Evolutionary conservation across 2,888 invertebrate genomes (phyloP).

Genomic region (Palloptera scutellata): DNA sequence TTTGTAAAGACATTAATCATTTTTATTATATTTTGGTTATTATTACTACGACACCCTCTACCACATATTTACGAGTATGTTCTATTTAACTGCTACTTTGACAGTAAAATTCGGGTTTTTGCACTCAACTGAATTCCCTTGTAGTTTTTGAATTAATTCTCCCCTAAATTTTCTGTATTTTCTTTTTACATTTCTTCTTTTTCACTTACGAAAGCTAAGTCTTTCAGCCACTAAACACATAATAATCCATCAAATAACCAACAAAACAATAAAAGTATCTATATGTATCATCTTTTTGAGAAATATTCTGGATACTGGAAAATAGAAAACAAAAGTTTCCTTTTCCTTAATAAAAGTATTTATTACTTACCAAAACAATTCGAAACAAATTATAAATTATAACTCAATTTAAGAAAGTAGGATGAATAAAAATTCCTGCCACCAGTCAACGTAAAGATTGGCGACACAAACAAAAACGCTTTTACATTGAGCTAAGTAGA

Average conservation of each 20-base stretch:
- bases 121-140: too few species aligned
- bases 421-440: too few species aligned
- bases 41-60: too few species aligned
- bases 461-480: too few species aligned
- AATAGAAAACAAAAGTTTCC: not conserved
- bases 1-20: too few species aligned
- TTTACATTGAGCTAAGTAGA: too few species aligned
- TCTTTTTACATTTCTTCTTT: not conserved
- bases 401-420: not conserved
- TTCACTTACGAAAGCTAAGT: not conserved
- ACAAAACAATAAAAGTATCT: constrained; percentile 13
- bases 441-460: too few species aligned
- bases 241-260: not conserved
- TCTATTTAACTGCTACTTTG: too few species aligned
- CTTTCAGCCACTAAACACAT: not conserved
- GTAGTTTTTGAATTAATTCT: too few species aligned
- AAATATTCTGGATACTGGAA: not conserved
- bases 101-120: too few species aligned
- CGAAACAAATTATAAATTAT: constrained; percentile 16
- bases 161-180: not conserved
- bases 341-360: not conserved
- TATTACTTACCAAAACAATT: constrained; percentile 14
- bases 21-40: too few species aligned
- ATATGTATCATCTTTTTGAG: not conserved
- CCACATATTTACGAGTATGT: too few species aligned